Evolutionary conservation across 2,797 vertebrate species (phyloP), one percentile per base, ranked within the genome.

Genomic region (Epinephelus malabaricus): DNA sequence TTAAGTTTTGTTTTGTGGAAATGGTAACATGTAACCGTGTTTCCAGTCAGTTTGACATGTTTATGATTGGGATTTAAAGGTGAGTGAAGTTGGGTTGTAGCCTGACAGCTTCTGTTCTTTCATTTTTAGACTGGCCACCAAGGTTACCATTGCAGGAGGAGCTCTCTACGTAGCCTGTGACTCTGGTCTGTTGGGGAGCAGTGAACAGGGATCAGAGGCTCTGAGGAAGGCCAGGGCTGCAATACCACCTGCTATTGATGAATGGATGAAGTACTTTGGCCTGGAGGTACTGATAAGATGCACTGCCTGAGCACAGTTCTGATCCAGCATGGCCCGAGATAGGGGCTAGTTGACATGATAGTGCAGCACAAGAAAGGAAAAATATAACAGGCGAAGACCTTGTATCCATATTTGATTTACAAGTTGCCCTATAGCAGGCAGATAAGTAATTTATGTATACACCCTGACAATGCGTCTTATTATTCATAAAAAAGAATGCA

Each of bases 221-320:
- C 91, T 99, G 23, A 91, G 17, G 12, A 98, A 96, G 81, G 97
- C 95, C 3, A 95, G 92, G 62, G 92, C 94, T 47, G 95, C 93
- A 0, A 68, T 99, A 0, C 97, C 97, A 2, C 96, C 96, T 0
- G 97, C 96, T 6, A 5, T 98, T 69, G 93, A 96, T 3, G 97
- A 98, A 60, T 97, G 97, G 96, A 93, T 96, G 68, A 96, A 95
- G 87, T 98, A 98, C 62, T 92, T 98, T 51, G 96, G 97, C 58
- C 88, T 97, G 91, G 93, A 97, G 96, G 97, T 97, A 92, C 58
- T 67, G 25, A 79, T 50, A 15, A 59, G 10, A 66, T 30, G 5
- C 4, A 19, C 1, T 40, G 10, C 45, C 40, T 14, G 6, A 21
- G 23, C 11, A 21, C 7, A 14, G 2, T 12, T 38, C 1, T 34